A percentile compares a stretch with the other conserved stretches of the same genome.
These are phyloP conservation scores for Clytia hemisphaerica DNA, from an alignment of 30 jellyfish, hydroid and myxozoan genomes.

Conservation along the genomic window DNA sequence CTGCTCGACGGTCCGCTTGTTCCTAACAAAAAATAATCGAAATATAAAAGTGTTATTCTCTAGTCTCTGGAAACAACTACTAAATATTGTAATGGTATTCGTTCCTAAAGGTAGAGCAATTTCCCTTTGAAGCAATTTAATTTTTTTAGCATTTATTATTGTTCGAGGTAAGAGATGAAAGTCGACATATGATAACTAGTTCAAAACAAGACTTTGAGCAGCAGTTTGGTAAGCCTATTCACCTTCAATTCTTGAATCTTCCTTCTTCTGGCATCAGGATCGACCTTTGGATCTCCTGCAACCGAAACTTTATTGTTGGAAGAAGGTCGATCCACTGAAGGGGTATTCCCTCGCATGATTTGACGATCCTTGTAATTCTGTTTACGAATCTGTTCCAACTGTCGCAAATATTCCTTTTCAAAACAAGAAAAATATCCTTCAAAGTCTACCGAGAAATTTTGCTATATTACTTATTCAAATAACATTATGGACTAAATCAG, in stretches of 20 bases:
- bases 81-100: no score
- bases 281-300: constrained; percentile 62
- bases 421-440: background rate
- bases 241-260: constrained; percentile 86
- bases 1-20: constrained; percentile 86
- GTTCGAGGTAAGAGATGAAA: no score
- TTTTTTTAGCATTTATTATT: no score
- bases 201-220: no score
- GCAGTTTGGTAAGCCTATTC: background rate
- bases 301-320: constrained; percentile 16
- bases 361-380: constrained; percentile 71
- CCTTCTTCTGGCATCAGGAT: constrained; percentile 75
- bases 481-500: no score
- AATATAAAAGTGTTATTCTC: no score
- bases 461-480: background rate
- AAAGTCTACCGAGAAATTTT: background rate
- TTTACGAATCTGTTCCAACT: constrained; percentile 73
- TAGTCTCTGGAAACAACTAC: no score
- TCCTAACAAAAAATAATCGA: constrained; percentile 26
- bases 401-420: constrained; percentile 60
- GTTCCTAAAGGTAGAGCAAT: no score
- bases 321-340: constrained; percentile 15
- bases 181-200: no score
- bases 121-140: no score
- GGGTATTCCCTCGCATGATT: constrained; percentile 22